These are phyloP conservation scores for Andrena flavipes DNA, from an alignment of 2,888 invertebrate species.

Conservation along the genomic window DNA sequence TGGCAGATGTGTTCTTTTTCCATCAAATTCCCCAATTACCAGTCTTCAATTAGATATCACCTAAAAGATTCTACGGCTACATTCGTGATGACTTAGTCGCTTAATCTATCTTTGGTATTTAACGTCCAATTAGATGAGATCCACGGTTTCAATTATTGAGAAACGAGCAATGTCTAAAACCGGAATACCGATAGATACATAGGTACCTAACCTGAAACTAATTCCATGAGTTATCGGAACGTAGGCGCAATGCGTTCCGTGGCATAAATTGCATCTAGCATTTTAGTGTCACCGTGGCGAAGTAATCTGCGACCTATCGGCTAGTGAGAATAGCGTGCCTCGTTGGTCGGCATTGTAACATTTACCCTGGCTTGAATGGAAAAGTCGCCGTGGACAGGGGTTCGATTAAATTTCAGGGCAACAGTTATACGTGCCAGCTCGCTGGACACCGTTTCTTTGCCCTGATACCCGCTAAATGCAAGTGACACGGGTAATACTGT, in stretches of 20 bases:
- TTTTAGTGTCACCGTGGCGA: neutral
- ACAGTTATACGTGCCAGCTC: neutral
- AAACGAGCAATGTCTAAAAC: neutral
- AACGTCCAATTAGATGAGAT: no score
- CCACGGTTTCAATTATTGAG: neutral
- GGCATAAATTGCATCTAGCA: neutral
- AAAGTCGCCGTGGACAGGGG: neutral
- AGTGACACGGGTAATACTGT: slow-evolving; percentile 21
- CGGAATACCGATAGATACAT: neutral
- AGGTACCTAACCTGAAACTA: neutral
- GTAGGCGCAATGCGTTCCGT: neutral
- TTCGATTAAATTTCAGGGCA: slow-evolving; percentile 34
- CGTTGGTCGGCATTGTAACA: slow-evolving; percentile 9
- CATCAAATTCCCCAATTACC: no score
- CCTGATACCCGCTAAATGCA: neutral
- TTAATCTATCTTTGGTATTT: no score
- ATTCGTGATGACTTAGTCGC: no score
- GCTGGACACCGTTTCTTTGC: neutral
- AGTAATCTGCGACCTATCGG: slow-evolving; percentile 1
- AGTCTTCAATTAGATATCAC: no score
- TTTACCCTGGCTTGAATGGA: slow-evolving; percentile 6
- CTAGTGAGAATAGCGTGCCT: neutral
- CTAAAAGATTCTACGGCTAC: no score
- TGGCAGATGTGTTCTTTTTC: no score
- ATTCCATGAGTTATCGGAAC: neutral